These are phyloP conservation scores for Bradypodion pumilum DNA, from an alignment of 2,797 vertebrate genomes.

Conservation along the genomic window DNA sequence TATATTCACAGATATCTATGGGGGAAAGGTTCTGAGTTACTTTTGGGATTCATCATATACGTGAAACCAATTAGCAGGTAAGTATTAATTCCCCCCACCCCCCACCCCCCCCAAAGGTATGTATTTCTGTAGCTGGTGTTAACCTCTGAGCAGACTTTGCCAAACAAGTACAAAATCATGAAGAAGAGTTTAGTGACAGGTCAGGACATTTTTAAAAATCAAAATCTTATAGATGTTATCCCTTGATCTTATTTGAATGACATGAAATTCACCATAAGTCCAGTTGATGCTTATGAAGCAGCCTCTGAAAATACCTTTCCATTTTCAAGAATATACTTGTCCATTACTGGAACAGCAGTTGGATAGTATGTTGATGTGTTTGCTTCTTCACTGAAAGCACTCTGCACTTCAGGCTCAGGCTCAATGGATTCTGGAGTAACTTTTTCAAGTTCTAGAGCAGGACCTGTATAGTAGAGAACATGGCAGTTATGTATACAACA, in stretches of 20 bases:
- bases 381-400: slow-evolving; percentile 81
- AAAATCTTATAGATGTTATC: background rate
- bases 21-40: background rate
- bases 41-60: background rate
- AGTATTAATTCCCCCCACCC: background rate
- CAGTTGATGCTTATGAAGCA: slow-evolving; percentile 55
- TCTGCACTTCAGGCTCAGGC: slow-evolving; percentile 80
- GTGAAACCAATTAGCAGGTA: background rate
- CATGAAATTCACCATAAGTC: slow-evolving; percentile 32
- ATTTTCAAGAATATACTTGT: slow-evolving; percentile 86
- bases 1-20: background rate
- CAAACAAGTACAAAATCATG: background rate
- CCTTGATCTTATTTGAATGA: slow-evolving; percentile 24
- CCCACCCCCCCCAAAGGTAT: background rate
- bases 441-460: slow-evolving; percentile 83
- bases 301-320: slow-evolving; percentile 80
- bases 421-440: slow-evolving; percentile 81
- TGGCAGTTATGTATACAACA: slow-evolving; percentile 71
- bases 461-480: slow-evolving; percentile 79
- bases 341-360: slow-evolving; percentile 80
- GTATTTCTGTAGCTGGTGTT: background rate
- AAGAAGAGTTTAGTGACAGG: background rate
- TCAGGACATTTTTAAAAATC: background rate
- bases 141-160: background rate
- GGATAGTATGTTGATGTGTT: slow-evolving; percentile 83